These are phyloP conservation scores for Coleophora deauratella DNA, from an alignment of 2,888 invertebrate species.

Conservation along the genomic window DNA sequence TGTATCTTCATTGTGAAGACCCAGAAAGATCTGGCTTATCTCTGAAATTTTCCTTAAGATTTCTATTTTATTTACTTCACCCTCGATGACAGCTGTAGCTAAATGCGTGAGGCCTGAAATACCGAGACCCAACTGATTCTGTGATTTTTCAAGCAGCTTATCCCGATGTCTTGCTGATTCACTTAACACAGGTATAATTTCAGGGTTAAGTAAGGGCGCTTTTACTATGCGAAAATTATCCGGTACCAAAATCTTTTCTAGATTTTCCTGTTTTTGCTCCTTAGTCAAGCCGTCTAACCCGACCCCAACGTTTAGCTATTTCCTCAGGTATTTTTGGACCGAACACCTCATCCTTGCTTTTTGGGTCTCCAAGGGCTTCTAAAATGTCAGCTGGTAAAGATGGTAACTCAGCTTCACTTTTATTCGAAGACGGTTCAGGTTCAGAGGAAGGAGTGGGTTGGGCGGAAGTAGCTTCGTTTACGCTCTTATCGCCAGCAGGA, in stretches of 20 bases:
- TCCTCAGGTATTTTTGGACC: constrained; percentile 7
- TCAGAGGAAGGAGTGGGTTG: not conserved
- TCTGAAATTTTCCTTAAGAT: constrained; percentile 7
- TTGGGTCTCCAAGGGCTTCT: constrained; percentile 8
- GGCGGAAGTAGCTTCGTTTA: not conserved
- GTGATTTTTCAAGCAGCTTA: constrained; percentile 5
- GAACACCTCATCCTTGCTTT: constrained; percentile 8
- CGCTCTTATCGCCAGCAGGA: not conserved
- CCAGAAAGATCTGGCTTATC: constrained; percentile 4
- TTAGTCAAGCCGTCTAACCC: constrained; percentile 7
- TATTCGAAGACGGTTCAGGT: not conserved
- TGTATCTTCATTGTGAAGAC: constrained; percentile 10
- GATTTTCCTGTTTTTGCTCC: constrained; percentile 3
- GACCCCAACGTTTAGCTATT: constrained; percentile 9
- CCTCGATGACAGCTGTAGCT: constrained; percentile 2
- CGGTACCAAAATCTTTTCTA: constrained; percentile 1
- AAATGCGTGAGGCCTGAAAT: constrained; percentile 3
- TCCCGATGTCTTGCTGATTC: constrained; percentile 6
- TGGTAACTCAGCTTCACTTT: not conserved
- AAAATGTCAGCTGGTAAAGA: constrained; percentile 3
- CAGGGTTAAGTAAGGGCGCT: constrained; percentile 7
- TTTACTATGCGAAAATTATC: constrained; percentile 3
- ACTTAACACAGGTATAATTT: constrained; percentile 4
- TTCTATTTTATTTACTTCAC: constrained; percentile 2
- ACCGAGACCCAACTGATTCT: constrained; percentile 5